Percentiles rank a stretch among this genome's conserved stretches.
phyloP scores from a whole-genome alignment of 2,888 invertebrate species.

The Amphipyra berbera region DNA sequence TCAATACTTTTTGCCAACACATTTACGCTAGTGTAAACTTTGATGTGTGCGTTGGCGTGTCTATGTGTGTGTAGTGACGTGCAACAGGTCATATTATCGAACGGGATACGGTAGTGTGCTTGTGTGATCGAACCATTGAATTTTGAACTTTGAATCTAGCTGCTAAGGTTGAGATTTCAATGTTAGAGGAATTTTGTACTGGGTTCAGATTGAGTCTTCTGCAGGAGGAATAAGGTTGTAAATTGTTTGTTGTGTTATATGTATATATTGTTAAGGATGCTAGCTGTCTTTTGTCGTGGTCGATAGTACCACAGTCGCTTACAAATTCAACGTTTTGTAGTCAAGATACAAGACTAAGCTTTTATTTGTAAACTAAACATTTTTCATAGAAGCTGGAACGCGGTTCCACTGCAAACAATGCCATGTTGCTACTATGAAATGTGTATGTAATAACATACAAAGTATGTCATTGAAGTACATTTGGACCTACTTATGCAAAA shows the following conservation, averaged over 20 bases:
- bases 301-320: slow-evolving; percentile 58
- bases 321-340: slow-evolving; percentile 51
- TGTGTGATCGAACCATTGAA: slow-evolving; percentile 24
- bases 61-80: slow-evolving; percentile 55
- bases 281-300: slow-evolving; percentile 53
- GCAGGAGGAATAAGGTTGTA: not conserved
- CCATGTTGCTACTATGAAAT: slow-evolving; percentile 2
- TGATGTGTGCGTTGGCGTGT: slow-evolving; percentile 41
- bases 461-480: too few relatives aligned
- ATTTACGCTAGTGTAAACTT: slow-evolving; percentile 48
- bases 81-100: slow-evolving; percentile 69
- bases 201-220: slow-evolving; percentile 16
- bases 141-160: slow-evolving; percentile 3
- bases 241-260: slow-evolving; percentile 20
- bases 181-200: slow-evolving; percentile 11
- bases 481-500: too few relatives aligned
- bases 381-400: slow-evolving; percentile 31
- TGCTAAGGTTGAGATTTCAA: not conserved
- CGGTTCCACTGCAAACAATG: slow-evolving; percentile 1
- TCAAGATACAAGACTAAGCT: slow-evolving; percentile 17
- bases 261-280: slow-evolving; percentile 31
- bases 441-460: not conserved
- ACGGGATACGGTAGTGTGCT: slow-evolving; percentile 57
- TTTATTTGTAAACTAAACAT: slow-evolving; percentile 44
- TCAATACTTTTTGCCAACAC: slow-evolving; percentile 55